phyloP scores from a whole-genome alignment of 2,113 vertebrate species.

The Istiophorus platypterus region DNA sequence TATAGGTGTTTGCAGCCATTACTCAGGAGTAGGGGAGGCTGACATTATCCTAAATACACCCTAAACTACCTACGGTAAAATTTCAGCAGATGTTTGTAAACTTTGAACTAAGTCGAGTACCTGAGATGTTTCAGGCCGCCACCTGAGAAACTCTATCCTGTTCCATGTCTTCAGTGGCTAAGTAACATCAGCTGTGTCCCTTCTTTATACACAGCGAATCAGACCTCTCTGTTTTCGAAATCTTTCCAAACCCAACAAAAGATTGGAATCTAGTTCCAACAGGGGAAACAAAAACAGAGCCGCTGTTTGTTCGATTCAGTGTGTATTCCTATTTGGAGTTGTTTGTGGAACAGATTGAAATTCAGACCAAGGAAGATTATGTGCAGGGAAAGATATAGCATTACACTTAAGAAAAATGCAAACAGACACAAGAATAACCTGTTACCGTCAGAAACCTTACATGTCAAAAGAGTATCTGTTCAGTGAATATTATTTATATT shows the following conservation, averaged over 20 bases:
- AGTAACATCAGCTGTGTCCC: slow-evolving; percentile 41
- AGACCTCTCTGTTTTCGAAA: slow-evolving; percentile 28
- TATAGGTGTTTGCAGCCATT: slow-evolving; percentile 40
- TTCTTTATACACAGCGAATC: slow-evolving; percentile 34
- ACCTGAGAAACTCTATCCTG: slow-evolving; percentile 7
- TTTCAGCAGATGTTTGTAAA: slow-evolving; percentile 28
- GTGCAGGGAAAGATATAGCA: slow-evolving; percentile 43
- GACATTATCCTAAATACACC: slow-evolving; percentile 58
- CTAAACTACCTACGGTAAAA: slow-evolving; percentile 26
- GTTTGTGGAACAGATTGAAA: slow-evolving; percentile 63
- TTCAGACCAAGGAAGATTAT: slow-evolving; percentile 48
- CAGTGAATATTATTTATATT: background rate
- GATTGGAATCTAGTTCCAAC: slow-evolving; percentile 39
- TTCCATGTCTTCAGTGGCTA: slow-evolving; percentile 1
- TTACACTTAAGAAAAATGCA: slow-evolving; percentile 32
- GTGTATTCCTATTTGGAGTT: slow-evolving; percentile 44
- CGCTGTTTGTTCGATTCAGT: slow-evolving; percentile 47
- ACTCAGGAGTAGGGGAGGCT: slow-evolving; percentile 40
- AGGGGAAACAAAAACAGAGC: slow-evolving; percentile 21
- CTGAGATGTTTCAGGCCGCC: slow-evolving; percentile 5
- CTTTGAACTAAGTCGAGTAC: slow-evolving; percentile 15
- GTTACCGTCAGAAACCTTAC: background rate
- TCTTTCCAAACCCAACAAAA: slow-evolving; percentile 35
- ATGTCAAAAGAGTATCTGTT: background rate
- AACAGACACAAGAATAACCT: background rate